A percentile compares a stretch with the other conserved stretches of the same genome.
phyloP scores from a whole-genome alignment of 2,888 invertebrate species.

The Leptopilina drosophilae region DNA sequence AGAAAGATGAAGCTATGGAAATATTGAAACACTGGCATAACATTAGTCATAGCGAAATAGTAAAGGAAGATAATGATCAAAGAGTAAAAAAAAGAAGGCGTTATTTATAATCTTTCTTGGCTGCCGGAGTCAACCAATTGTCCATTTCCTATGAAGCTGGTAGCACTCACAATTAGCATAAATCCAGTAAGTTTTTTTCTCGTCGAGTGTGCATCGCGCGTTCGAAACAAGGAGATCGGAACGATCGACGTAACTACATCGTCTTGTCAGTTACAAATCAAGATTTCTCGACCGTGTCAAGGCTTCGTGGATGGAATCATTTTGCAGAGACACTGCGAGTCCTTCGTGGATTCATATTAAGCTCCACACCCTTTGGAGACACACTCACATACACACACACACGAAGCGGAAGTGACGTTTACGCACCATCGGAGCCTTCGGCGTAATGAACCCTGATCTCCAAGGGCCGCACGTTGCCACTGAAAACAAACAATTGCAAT shows the following conservation, averaged over 20 bases:
- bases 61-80: too few relatives aligned
- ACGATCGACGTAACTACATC: constrained; percentile 6
- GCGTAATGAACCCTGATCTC: constrained; percentile 59
- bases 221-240: constrained; percentile 2
- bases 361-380: constrained; percentile 52
- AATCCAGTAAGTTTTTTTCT: constrained; percentile 21
- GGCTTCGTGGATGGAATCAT: constrained; percentile 9
- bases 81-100: neutral
- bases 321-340: constrained; percentile 12
- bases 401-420: constrained; percentile 71
- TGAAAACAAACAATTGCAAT: neutral
- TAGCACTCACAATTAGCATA: constrained; percentile 23
- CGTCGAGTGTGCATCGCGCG: constrained; percentile 5
- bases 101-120: neutral
- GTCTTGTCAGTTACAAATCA: constrained; percentile 16
- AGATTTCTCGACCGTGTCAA: constrained; percentile 34
- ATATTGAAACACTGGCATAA: too few relatives aligned
- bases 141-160: constrained; percentile 5
- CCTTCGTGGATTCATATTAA: constrained; percentile 52
- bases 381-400: too few relatives aligned
- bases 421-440: constrained; percentile 68
- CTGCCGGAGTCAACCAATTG: constrained; percentile 8
- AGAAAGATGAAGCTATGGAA: too few relatives aligned
- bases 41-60: too few relatives aligned
- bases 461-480: neutral